These are phyloP conservation scores for Silurus glanis DNA, from an alignment of 2,113 vertebrate genomes.

Conservation along the genomic window DNA sequence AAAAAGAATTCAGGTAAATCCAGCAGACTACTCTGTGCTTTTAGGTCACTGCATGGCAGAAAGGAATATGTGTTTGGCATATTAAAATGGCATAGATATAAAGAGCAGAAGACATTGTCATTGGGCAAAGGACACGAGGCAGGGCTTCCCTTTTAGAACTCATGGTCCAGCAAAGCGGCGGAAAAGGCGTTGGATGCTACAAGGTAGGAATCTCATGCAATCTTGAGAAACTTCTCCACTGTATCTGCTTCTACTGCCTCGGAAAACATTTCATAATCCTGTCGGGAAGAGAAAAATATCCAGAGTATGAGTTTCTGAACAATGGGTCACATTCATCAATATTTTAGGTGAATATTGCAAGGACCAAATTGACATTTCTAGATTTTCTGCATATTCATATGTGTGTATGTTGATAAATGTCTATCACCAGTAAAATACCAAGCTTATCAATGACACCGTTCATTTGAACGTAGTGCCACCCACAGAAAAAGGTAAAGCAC, in stretches of 20 bases:
- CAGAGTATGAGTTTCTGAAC: neutral
- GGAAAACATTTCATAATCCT: conserved; percentile 90
- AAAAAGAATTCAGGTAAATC: conserved; percentile 35
- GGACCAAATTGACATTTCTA: neutral
- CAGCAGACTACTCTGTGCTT: conserved; percentile 47
- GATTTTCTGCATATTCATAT: neutral
- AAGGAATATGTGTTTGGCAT: conserved; percentile 74
- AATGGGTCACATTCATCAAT: neutral
- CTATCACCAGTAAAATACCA: neutral
- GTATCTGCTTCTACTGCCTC: conserved; percentile 89
- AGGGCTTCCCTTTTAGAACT: conserved; percentile 24
- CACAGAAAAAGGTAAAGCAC: neutral
- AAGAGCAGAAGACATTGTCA: conserved; percentile 58
- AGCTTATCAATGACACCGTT: neutral
- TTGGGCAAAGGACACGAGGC: conserved; percentile 55
- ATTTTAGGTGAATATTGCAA: neutral
- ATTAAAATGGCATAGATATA: conserved; percentile 66
- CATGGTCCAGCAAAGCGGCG: neutral
- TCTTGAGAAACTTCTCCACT: conserved; percentile 90
- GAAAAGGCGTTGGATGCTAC: conserved; percentile 37
- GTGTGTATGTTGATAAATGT: neutral
- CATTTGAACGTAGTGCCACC: neutral
- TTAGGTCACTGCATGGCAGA: conserved; percentile 13
- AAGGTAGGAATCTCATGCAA: conserved; percentile 74
- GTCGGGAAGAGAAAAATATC: conserved; percentile 3